Evolutionary conservation across 2,888 invertebrate species (phyloP).

Genomic region (Eilema caniola): DNA sequence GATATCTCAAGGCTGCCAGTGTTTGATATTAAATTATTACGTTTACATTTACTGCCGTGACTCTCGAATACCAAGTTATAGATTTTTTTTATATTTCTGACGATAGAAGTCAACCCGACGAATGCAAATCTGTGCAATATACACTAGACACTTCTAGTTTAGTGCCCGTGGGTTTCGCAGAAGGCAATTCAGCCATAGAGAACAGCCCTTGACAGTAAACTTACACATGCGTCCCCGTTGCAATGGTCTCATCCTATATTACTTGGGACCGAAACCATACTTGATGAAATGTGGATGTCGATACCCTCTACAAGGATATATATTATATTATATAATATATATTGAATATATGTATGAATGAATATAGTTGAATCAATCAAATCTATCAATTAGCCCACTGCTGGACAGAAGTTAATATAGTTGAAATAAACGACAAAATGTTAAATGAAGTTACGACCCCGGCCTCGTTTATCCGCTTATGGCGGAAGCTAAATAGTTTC

Average conservation of each 20-base stretch:
- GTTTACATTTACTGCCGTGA: not conserved
- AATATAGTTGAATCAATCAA: too few relatives aligned
- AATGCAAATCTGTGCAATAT: not conserved
- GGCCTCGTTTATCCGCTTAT: slow-evolving; percentile 15
- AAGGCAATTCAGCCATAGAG: not conserved
- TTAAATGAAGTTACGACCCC: slow-evolving; percentile 7
- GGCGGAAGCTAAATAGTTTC: slow-evolving; percentile 6
- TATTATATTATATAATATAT: too few relatives aligned
- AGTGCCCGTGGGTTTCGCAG: not conserved
- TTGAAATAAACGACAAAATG: not conserved
- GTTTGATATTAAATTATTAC: too few relatives aligned
- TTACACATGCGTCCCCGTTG: not conserved
- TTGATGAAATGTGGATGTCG: not conserved
- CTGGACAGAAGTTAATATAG: too few relatives aligned
- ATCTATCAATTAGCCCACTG: too few relatives aligned
- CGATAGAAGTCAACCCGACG: not conserved
- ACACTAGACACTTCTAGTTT: not conserved
- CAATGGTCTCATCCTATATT: not conserved
- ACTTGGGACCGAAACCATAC: not conserved
- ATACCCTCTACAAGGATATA: not conserved
- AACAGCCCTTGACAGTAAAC: not conserved
- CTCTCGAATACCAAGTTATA: not conserved
- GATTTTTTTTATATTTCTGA: not conserved
- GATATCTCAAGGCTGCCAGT: too few relatives aligned
- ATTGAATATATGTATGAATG: too few relatives aligned